phyloP scores from a whole-genome alignment of 2,113 vertebrate species.

The Gadus macrocephalus region DNA sequence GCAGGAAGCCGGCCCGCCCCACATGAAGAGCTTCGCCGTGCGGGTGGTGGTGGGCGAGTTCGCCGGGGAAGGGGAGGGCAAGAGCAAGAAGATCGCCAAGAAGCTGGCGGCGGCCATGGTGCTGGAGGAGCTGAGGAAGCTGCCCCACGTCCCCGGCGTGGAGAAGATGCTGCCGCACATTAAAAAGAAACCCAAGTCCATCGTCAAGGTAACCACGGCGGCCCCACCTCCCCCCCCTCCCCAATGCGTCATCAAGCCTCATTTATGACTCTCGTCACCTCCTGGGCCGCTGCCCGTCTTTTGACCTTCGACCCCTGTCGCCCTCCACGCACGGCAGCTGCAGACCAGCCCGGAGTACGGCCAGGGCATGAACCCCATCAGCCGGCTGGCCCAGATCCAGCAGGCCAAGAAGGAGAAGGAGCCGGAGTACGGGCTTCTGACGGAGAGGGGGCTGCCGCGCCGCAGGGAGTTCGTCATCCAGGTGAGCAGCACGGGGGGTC shows the following conservation, averaged over 20 bases:
- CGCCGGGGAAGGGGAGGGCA: conserved; percentile 91
- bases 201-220: conserved; percentile 84
- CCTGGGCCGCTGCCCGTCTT: background rate
- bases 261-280: background rate
- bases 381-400: conserved; percentile 96
- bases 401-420: conserved; percentile 99
- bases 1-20: conserved; percentile 93
- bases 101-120: conserved; percentile 91
- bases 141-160: conserved; percentile 84
- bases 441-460: conserved; percentile 88
- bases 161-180: conserved; percentile 93
- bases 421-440: conserved; percentile 89
- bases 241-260: background rate
- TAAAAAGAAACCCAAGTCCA: conserved; percentile 99
- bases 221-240: background rate
- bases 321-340: conserved; percentile 64
- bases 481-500: conserved; percentile 64
- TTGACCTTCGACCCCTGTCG: background rate
- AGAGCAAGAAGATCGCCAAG: conserved; percentile 98
- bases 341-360: conserved; percentile 93
- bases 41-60: conserved; percentile 90
- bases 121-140: conserved; percentile 84
- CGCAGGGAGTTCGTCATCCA: conserved; percentile 98
- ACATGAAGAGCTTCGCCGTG: conserved; percentile 96
- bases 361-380: conserved; percentile 98